phyloP scores from a whole-genome alignment of 1,140 invertebrate species.

The Bombus huntii region DNA sequence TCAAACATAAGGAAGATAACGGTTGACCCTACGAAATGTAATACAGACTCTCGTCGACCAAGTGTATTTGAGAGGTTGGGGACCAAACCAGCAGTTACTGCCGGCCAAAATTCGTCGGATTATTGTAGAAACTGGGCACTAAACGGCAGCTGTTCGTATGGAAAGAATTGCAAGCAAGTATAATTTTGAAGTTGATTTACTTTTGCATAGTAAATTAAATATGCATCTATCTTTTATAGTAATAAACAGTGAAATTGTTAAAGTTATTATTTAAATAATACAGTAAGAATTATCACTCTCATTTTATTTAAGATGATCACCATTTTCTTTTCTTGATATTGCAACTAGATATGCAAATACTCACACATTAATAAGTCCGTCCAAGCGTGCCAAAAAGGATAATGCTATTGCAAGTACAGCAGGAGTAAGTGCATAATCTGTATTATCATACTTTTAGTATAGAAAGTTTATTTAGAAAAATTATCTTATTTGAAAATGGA shows the following conservation, averaged over 20 bases:
- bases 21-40: constrained; percentile 88
- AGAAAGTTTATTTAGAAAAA: neutral
- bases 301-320: constrained; percentile 29
- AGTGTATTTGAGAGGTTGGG: constrained; percentile 92
- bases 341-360: constrained; percentile 85
- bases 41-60: constrained; percentile 86
- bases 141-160: constrained; percentile 89
- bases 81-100: constrained; percentile 86
- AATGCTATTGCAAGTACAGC: constrained; percentile 81
- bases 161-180: constrained; percentile 87
- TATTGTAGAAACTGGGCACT: constrained; percentile 90
- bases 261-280: constrained; percentile 2
- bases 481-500: neutral
- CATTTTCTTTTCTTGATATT: constrained; percentile 58
- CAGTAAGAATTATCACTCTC: constrained; percentile 18
- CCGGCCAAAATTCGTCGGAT: constrained; percentile 81
- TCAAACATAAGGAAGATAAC: constrained; percentile 90
- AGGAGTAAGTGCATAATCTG: constrained; percentile 71
- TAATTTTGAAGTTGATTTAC: neutral
- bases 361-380: constrained; percentile 89
- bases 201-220: neutral
- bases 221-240: too few relatives aligned
- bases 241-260: neutral
- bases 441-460: neutral
- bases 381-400: constrained; percentile 88